Evolutionary conservation across 1,140 invertebrate species (phyloP).

Genomic region (Drosophila sp.): DNA sequence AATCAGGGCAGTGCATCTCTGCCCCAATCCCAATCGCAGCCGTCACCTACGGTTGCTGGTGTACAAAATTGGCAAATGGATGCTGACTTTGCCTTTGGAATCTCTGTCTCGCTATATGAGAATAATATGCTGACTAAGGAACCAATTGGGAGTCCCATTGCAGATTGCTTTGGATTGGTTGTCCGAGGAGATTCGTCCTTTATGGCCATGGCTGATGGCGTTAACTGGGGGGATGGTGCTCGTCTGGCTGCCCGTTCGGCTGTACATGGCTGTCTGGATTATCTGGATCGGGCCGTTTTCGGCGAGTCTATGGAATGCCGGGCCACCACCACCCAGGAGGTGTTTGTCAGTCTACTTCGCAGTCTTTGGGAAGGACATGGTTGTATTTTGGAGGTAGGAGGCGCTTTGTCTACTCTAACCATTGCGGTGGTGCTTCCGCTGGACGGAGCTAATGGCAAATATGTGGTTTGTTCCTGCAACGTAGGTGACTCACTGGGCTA

Average conservation of each 20-base stretch:
- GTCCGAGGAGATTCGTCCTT: conserved; percentile 91
- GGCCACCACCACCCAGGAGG: conserved; percentile 84
- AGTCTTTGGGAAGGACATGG: conserved; percentile 95
- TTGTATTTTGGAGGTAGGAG: conserved; percentile 93
- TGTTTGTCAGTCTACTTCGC: conserved; percentile 91
- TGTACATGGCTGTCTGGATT: conserved; percentile 93
- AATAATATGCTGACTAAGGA: conserved; percentile 89
- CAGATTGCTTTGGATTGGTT: conserved; percentile 94
- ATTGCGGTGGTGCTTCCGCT: conserved; percentile 90
- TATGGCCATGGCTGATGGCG: conserved; percentile 94
- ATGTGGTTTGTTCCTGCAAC: conserved; percentile 94
- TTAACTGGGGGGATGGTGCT: conserved; percentile 96
- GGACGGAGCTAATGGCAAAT: conserved; percentile 83
- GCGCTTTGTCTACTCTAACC: conserved; percentile 93
- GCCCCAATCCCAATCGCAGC: neutral
- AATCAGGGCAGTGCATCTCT: conserved; percentile 49
- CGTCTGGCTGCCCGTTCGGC: conserved; percentile 94
- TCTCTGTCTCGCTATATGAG: conserved; percentile 90
- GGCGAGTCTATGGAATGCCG: conserved; percentile 70
- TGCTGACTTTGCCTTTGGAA: conserved; percentile 88
- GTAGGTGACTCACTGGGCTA: conserved; percentile 96
- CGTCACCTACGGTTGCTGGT: conserved; percentile 85
- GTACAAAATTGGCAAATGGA: conserved; percentile 88
- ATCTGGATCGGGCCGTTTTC: conserved; percentile 91
- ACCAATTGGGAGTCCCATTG: conserved; percentile 93